phyloP scores from a whole-genome alignment of 2,113 vertebrate genomes.

The Monarcha castaneiventris region DNA sequence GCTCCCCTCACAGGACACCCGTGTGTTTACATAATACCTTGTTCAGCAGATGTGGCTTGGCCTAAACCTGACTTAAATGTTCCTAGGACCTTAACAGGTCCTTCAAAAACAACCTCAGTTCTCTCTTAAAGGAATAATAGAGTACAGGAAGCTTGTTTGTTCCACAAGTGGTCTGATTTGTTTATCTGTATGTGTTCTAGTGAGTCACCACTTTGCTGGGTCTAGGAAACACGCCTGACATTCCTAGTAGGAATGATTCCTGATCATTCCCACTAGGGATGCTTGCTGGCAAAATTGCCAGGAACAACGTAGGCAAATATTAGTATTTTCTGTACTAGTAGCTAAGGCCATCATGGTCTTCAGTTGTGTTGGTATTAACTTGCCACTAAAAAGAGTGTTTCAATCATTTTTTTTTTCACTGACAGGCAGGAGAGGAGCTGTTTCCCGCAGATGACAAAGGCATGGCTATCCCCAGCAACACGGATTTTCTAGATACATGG shows the following conservation, averaged over 20 bases:
- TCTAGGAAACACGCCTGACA: neutral
- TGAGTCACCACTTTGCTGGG: neutral
- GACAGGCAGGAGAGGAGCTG: conserved; percentile 76
- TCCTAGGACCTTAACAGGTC: neutral
- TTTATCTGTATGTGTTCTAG: neutral
- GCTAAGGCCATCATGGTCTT: neutral
- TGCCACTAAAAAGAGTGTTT: neutral
- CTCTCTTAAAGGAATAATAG: neutral
- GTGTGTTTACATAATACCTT: neutral
- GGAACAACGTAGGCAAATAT: neutral
- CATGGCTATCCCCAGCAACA: conserved; percentile 69
- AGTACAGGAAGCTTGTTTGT: neutral
- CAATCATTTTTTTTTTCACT: neutral
- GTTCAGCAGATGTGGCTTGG: neutral
- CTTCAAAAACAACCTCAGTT: neutral
- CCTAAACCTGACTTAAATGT: neutral
- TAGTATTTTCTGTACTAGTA: neutral
- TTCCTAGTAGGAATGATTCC: neutral
- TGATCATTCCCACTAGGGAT: neutral
- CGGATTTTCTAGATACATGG: conserved; percentile 84
- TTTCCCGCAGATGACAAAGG: conserved; percentile 82
- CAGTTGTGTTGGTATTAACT: neutral
- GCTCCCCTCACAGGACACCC: neutral
- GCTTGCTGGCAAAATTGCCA: neutral
- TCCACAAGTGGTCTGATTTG: neutral